Evolutionary conservation across 2,113 vertebrate genomes (phyloP).

Genomic region (Chauna torquata): DNA sequence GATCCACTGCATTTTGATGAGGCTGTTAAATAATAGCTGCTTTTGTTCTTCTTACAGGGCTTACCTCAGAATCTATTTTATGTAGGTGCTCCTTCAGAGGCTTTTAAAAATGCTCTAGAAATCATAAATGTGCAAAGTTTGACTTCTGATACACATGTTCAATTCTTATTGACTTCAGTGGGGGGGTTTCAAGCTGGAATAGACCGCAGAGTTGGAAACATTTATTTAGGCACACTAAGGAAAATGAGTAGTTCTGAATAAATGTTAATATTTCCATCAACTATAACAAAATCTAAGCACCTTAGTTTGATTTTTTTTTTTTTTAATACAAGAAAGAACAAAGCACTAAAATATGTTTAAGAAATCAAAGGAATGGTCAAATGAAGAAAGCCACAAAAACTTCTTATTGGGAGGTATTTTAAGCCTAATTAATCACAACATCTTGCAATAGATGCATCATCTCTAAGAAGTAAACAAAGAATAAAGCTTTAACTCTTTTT

Average conservation of each 20-base stretch:
- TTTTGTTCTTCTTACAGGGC: conserved; percentile 26
- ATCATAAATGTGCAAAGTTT: conserved; percentile 25
- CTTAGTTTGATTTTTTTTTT: neutral
- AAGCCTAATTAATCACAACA: conserved; percentile 18
- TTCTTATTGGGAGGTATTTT: neutral
- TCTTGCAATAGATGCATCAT: conserved; percentile 38
- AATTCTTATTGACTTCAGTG: neutral
- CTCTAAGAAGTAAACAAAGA: conserved; percentile 46
- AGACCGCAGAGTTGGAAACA: conserved; percentile 36
- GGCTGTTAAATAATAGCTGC: conserved; percentile 3
- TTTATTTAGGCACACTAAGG: conserved; percentile 21
- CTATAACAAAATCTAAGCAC: conserved; percentile 19
- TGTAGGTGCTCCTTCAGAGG: conserved; percentile 39
- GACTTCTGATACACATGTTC: neutral
- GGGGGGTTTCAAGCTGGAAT: neutral
- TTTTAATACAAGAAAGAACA: conserved; percentile 4
- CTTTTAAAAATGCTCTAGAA: conserved; percentile 51
- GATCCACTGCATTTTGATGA: conserved; percentile 5
- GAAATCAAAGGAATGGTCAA: conserved; percentile 53
- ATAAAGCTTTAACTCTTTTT: conserved; percentile 39
- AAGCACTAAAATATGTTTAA: conserved; percentile 23
- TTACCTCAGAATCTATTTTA: conserved; percentile 52
- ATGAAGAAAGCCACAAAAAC: conserved; percentile 40
- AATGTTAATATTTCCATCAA: conserved; percentile 50
- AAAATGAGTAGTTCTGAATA: conserved; percentile 44